Evolutionary conservation across 2,888 invertebrate species (phyloP).

Genomic region (Ormyrus nitidulus): DNA sequence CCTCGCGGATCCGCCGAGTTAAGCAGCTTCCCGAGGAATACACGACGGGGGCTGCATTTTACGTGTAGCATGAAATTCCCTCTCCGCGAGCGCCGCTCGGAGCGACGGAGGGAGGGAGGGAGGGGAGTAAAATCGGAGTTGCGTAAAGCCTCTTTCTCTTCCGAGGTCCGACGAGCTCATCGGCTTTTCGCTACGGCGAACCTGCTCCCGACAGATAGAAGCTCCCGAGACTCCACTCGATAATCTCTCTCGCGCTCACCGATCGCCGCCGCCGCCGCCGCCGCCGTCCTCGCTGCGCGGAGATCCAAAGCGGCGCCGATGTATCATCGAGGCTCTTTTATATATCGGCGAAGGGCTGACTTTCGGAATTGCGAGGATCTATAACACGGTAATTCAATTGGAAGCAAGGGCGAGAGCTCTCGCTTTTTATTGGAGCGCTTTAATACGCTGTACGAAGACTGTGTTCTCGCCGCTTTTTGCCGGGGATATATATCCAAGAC

Average conservation of each 20-base stretch:
- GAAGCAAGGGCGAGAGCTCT: background rate
- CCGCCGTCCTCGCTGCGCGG: background rate
- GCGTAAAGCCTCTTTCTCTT: conserved; percentile 17
- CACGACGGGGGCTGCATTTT: conserved; percentile 57
- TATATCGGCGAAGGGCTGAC: conserved; percentile 15
- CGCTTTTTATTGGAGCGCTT: conserved; percentile 3
- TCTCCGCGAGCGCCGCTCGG: conserved; percentile 12
- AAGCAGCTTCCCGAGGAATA: conserved; percentile 63
- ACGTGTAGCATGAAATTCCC: conserved; percentile 60
- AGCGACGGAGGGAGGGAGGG: background rate
- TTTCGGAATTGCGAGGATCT: conserved; percentile 42
- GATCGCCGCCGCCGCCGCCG: background rate
- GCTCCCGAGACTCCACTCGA: background rate
- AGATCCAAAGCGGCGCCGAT: conserved; percentile 36
- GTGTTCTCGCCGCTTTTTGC: background rate
- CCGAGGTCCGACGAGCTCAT: conserved; percentile 44
- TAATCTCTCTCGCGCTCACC: conserved; percentile 37
- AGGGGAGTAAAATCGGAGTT: conserved; percentile 31
- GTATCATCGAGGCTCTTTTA: conserved; percentile 37
- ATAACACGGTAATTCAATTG: conserved; percentile 36
- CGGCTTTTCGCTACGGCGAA: conserved; percentile 54
- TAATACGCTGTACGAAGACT: conserved; percentile 12
- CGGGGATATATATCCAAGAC: background rate
- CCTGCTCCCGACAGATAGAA: conserved; percentile 40
- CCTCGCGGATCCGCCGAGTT: conserved; percentile 60